These are phyloP conservation scores for Epirrhoe tristata DNA, from an alignment of 2,888 invertebrate species.

Conservation along the genomic window DNA sequence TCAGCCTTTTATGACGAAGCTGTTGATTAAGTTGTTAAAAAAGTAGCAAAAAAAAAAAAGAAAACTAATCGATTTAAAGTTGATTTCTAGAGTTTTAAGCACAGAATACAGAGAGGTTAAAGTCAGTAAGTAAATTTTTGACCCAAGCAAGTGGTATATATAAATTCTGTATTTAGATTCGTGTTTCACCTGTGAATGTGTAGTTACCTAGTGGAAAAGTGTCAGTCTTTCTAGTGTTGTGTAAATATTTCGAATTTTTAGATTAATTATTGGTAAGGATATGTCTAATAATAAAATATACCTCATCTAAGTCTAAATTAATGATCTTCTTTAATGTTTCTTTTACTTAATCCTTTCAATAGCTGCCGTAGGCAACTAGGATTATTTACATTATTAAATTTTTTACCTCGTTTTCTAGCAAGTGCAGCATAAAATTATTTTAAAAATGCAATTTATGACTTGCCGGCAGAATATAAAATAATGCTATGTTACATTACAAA, in stretches of 20 bases:
- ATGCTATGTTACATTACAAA: constrained; percentile 5
- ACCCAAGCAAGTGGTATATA: neutral
- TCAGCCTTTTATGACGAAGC: constrained; percentile 67
- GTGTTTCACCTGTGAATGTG: neutral
- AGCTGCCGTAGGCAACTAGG: neutral
- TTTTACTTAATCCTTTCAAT: too few relatives aligned
- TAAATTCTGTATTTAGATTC: neutral
- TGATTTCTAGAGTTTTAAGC: too few relatives aligned
- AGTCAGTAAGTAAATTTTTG: too few relatives aligned
- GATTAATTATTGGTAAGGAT: neutral
- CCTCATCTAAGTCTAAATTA: neutral
- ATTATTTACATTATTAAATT: neutral
- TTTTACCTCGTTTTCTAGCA: neutral
- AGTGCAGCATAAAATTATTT: neutral
- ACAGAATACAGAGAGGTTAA: too few relatives aligned
- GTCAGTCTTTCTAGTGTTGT: neutral
- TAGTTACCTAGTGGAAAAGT: too few relatives aligned
- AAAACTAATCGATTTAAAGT: too few relatives aligned
- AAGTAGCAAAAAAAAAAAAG: too few relatives aligned
- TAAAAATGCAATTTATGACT: neutral
- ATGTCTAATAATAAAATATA: neutral
- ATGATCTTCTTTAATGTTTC: neutral
- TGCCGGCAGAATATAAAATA: neutral
- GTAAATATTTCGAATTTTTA: neutral
- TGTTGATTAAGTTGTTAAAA: neutral